Percentiles rank a stretch among this genome's conserved stretches.
Evolutionary conservation across 2,113 vertebrate genomes (phyloP).

Genomic region (Phrynosoma blainvillii): DNA sequence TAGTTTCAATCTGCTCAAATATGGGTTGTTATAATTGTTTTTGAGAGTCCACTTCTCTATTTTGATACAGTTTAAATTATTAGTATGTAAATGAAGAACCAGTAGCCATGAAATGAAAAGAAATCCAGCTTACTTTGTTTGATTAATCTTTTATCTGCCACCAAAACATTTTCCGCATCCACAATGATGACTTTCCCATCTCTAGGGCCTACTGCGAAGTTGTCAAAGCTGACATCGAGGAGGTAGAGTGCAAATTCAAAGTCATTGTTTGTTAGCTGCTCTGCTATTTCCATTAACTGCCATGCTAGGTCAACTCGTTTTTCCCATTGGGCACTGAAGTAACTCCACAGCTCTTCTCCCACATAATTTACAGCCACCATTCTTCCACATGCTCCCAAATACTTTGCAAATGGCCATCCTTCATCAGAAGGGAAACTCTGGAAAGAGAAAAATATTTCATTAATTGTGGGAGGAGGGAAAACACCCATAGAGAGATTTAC

Average conservation of each 20-base stretch:
- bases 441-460: neutral
- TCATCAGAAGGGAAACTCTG: conserved; percentile 98
- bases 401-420: conserved; percentile 98
- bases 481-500: no score
- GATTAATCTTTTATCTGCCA: conserved; percentile 96
- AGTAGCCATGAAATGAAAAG: neutral
- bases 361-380: conserved; percentile 98
- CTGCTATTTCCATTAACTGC: conserved; percentile 97
- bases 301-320: conserved; percentile 95
- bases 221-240: conserved; percentile 98
- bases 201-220: conserved; percentile 95
- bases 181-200: conserved; percentile 98
- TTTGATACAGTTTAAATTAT: neutral
- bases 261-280: conserved; percentile 99
- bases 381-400: conserved; percentile 95
- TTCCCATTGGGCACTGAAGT: conserved; percentile 95
- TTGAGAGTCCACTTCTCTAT: neutral
- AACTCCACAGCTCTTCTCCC: conserved; percentile 98
- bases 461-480: neutral
- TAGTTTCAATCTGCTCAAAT: neutral
- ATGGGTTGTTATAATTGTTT: neutral
- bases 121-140: conserved; percentile 92
- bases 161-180: conserved; percentile 98
- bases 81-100: conserved; percentile 12
- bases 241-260: conserved; percentile 99